phyloP scores from a whole-genome alignment of 64 coral and sea anemone species.

The Actinia tenebrosa region DNA sequence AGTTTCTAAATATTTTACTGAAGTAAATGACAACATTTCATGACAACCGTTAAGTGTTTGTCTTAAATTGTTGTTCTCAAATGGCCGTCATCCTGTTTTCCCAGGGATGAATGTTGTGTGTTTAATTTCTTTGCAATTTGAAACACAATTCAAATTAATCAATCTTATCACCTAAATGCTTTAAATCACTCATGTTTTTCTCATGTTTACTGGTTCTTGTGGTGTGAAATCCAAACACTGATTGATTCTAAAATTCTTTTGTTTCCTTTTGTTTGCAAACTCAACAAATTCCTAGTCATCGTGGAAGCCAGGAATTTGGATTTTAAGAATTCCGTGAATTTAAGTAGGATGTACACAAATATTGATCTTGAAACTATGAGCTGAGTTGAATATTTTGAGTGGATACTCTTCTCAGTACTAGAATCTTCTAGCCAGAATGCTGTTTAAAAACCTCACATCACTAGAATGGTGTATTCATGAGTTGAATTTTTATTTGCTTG shows the following conservation, averaged over 20 bases:
- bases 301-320: neutral
- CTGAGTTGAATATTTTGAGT: neutral
- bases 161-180: neutral
- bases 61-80: neutral
- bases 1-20: neutral
- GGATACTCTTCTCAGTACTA: neutral
- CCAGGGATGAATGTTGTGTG: neutral
- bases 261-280: neutral
- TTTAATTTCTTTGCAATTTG: neutral
- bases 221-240: neutral
- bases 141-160: neutral
- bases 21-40: neutral
- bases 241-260: neutral
- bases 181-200: neutral
- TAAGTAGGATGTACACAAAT: neutral
- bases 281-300: neutral
- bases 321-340: neutral
- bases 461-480: too few relatives aligned
- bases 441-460: too few relatives aligned
- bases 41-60: neutral
- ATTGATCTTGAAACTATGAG: neutral
- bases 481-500: too few relatives aligned
- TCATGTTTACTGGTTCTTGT: neutral
- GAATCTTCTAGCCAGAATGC: neutral
- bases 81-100: neutral